Percentiles rank a stretch among this genome's conserved stretches.
Conservation (phyloP, 2,888 invertebrate species). For the Pachydiplax longipennis region DNA sequence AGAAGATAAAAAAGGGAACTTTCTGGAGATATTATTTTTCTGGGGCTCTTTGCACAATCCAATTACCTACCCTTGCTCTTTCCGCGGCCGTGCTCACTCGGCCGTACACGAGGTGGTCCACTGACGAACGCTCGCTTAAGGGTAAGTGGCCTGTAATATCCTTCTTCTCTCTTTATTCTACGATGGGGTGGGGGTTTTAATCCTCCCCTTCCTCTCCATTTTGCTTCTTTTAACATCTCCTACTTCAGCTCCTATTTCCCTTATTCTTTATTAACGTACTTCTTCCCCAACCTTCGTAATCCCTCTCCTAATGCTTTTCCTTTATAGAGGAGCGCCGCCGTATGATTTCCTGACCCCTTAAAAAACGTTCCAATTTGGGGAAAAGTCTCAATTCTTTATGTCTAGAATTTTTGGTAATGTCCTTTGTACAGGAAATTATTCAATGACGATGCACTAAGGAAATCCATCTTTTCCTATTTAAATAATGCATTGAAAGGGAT, state of each 20-base stretch:
- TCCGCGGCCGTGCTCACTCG: constrained; percentile 7
- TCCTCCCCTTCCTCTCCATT: not conserved
- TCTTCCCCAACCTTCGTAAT: no score
- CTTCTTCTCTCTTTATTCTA: not conserved
- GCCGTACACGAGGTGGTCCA: not conserved
- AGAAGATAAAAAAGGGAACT: not conserved
- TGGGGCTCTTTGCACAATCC: not conserved
- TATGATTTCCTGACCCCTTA: no score
- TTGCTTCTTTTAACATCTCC: not conserved
- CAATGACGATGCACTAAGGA: no score
- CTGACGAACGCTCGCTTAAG: constrained; percentile 18
- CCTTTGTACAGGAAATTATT: no score
- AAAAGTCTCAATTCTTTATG: no score
- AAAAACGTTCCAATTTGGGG: no score
- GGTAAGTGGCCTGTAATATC: constrained; percentile 13
- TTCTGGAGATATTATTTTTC: not conserved
- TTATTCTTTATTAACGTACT: not conserved
- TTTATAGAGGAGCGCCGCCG: no score
- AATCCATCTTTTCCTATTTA: no score
- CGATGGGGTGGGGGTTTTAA: no score
- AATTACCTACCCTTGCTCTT: constrained; percentile 15
- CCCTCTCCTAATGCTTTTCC: no score
- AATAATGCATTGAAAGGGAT: no score
- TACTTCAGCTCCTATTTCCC: not conserved
- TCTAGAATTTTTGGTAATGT: no score